Evolutionary conservation across 2,888 invertebrate genomes (phyloP).

Genomic region (Ichneumoninae sp.): DNA sequence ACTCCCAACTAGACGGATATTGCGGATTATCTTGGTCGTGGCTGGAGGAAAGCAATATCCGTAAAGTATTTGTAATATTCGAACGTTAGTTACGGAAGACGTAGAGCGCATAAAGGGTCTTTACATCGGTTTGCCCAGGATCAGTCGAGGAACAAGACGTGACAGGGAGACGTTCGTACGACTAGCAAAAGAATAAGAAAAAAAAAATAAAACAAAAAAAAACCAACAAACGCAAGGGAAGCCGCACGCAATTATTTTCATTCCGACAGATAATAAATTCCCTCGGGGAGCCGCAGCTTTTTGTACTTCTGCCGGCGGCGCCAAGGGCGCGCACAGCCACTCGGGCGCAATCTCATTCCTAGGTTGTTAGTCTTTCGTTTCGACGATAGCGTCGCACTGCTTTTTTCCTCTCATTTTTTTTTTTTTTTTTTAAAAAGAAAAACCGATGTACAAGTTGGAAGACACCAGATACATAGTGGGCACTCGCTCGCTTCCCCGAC

Average conservation of each 20-base stretch:
- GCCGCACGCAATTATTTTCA: slow-evolving; percentile 59
- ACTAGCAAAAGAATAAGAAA: background rate
- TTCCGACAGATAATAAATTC: slow-evolving; percentile 63
- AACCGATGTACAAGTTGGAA: slow-evolving; percentile 35
- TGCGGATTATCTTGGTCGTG: background rate
- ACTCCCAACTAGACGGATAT: background rate
- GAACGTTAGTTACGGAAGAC: background rate
- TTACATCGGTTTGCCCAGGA: background rate
- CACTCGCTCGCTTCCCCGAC: slow-evolving; percentile 38
- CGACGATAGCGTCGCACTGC: slow-evolving; percentile 41
- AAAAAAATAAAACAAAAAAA: too few species aligned
- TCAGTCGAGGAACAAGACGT: background rate
- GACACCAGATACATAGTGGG: slow-evolving; percentile 38
- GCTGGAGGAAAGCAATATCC: background rate
- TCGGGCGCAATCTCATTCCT: slow-evolving; percentile 25
- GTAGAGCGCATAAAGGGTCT: background rate
- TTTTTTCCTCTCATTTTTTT: slow-evolving; percentile 14
- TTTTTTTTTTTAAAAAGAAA: slow-evolving; percentile 19
- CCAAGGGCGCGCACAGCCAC: slow-evolving; percentile 20
- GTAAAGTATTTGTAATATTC: background rate
- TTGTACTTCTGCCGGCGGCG: slow-evolving; percentile 34
- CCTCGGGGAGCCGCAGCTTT: slow-evolving; percentile 50
- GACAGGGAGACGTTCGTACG: slow-evolving; percentile 5
- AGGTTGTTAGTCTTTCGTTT: slow-evolving; percentile 49
- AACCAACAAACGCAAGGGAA: slow-evolving; percentile 11